phyloP scores from a whole-genome alignment of 2,113 vertebrate species.

The Dicerorhinus sumatrensis region DNA sequence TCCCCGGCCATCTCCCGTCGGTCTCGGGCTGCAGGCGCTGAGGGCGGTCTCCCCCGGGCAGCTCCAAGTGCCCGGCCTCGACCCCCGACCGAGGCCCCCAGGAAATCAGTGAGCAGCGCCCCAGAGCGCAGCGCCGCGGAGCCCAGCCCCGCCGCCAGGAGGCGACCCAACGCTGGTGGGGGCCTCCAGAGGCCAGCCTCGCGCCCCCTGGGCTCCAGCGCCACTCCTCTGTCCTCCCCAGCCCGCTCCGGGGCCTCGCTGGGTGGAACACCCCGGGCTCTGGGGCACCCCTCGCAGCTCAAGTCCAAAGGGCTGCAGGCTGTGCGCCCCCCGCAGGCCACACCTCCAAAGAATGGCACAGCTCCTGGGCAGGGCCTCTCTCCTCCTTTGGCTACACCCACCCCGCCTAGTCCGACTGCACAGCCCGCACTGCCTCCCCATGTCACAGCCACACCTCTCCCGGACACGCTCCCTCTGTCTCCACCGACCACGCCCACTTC shows the following conservation, averaged over 20 bases:
- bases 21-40: conserved; percentile 7
- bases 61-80: not conserved
- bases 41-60: conserved; percentile 49
- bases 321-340: conserved; percentile 25
- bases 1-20: conserved; percentile 46
- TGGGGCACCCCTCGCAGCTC: not conserved
- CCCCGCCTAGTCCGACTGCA: accelerated
- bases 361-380: not conserved
- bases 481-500: conserved; percentile 46
- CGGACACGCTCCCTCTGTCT: not conserved
- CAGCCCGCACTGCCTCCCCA: not conserved
- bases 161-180: conserved; percentile 62
- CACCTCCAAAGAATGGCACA: conserved; percentile 21
- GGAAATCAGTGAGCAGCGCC: conserved; percentile 40
- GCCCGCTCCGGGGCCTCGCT: conserved; percentile 5
- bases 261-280: conserved; percentile 17
- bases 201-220: not conserved
- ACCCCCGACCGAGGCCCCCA: not conserved
- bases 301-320: conserved; percentile 60
- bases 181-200: conserved; percentile 62
- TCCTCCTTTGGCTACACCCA: not conserved
- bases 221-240: conserved; percentile 50
- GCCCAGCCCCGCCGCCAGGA: conserved; percentile 39
- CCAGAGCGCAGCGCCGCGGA: not conserved
- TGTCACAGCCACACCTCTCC: not conserved